Percentiles rank a stretch among this genome's conserved stretches.
These are phyloP conservation scores for Nyctibius bracteatus DNA, from an alignment of 2,113 vertebrate genomes.

Conservation along the genomic window DNA sequence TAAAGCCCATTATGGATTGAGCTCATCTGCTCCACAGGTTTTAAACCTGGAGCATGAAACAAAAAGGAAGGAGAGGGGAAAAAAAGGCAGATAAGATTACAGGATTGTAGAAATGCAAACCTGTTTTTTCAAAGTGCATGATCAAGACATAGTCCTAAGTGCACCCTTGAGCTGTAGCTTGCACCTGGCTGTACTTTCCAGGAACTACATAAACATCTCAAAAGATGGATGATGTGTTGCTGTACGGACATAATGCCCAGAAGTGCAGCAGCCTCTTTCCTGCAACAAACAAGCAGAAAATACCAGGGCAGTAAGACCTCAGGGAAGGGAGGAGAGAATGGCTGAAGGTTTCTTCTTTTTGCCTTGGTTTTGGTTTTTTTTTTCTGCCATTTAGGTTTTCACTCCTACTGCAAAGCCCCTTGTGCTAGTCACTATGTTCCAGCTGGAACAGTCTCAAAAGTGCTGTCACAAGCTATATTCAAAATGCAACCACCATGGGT, in stretches of 20 bases:
- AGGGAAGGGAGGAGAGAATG: not conserved
- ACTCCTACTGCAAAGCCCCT: not conserved
- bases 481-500: not conserved
- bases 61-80: not conserved
- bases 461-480: not conserved
- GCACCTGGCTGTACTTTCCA: not conserved
- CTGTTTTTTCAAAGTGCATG: not conserved
- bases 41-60: not conserved
- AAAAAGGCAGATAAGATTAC: not conserved
- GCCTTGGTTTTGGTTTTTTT: not conserved
- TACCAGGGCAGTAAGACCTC: not conserved
- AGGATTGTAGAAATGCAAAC: not conserved
- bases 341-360: not conserved
- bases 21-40: not conserved
- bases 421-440: not conserved
- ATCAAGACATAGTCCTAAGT: not conserved
- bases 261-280: not conserved
- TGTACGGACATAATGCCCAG: accelerated
- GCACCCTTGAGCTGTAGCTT: not conserved
- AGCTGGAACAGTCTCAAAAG: not conserved
- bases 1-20: not conserved
- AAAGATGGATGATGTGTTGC: not conserved
- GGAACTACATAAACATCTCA: not conserved
- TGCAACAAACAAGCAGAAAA: not conserved
- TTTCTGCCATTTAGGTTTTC: not conserved